A percentile compares a stretch with the other conserved stretches of the same genome.
These are phyloP conservation scores for Brachyhypopomus occidentalis DNA, from an alignment of 2,113 vertebrate genomes.

Conservation along the genomic window DNA sequence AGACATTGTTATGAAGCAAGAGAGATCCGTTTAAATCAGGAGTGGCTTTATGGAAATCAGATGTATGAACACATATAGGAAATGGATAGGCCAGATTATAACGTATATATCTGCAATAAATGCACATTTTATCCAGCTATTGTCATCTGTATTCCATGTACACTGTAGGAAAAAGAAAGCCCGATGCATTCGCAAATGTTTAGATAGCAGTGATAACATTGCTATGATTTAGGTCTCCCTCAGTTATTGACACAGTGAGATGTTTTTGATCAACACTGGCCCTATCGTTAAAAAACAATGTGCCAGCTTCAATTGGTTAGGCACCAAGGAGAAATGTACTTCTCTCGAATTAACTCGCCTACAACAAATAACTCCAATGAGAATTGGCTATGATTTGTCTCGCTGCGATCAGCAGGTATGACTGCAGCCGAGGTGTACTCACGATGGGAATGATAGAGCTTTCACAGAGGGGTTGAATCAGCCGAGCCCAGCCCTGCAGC, in stretches of 20 bases:
- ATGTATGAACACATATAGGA: no score
- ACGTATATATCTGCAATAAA: no score
- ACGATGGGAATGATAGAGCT: constrained; percentile 33
- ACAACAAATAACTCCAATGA: constrained; percentile 38
- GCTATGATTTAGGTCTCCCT: not conserved
- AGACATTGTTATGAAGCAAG: not conserved
- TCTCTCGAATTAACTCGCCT: constrained; percentile 26
- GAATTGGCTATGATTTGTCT: constrained; percentile 39
- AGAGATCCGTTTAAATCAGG: not conserved
- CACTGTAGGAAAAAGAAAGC: no score
- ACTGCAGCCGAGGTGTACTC: constrained; percentile 8
- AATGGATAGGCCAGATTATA: no score
- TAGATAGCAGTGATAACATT: no score
- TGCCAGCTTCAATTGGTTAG: constrained; percentile 17
- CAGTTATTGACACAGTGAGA: not conserved
- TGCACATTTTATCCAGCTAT: no score
- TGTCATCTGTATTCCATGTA: no score
- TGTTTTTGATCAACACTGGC: constrained; percentile 2
- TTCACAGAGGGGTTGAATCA: constrained; percentile 41
- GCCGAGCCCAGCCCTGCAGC: constrained; percentile 37
- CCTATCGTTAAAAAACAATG: constrained; percentile 40
- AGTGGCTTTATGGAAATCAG: no score
- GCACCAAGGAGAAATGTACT: constrained; percentile 16
- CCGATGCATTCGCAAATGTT: no score
- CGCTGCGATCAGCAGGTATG: constrained; percentile 40